These are phyloP conservation scores for Diadophis punctatus DNA, from an alignment of 2,113 vertebrate species.

Conservation along the genomic window DNA sequence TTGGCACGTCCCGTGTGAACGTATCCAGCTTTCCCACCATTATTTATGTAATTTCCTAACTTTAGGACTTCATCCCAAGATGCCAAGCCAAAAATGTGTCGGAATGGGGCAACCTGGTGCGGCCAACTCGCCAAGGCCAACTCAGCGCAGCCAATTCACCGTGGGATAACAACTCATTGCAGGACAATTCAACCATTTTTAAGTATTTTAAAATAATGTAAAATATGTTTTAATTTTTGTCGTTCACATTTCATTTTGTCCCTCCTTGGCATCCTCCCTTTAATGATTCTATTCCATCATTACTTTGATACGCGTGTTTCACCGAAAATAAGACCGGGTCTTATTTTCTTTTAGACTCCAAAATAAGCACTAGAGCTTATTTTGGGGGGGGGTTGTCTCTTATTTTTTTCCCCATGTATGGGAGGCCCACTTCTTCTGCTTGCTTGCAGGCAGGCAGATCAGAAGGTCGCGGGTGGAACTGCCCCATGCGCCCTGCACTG, in stretches of 20 bases:
- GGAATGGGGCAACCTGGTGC: no score
- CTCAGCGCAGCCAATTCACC: no score
- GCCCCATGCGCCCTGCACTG: no score
- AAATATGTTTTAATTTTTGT: not conserved
- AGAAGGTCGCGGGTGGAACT: no score
- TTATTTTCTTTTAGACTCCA: no score
- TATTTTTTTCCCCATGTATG: no score
- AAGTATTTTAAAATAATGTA: not conserved
- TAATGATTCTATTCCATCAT: not conserved
- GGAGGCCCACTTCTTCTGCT: no score
- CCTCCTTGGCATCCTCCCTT: not conserved
- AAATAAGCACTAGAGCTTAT: not conserved
- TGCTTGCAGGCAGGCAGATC: no score
- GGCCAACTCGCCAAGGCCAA: no score
- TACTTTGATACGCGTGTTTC: no score
- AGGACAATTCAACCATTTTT: not conserved
- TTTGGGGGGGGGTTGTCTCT: no score
- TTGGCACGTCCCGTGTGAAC: rapidly evolving
- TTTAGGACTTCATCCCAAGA: not conserved
- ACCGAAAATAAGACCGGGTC: not conserved
- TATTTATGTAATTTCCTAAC: not conserved
- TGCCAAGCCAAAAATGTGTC: not conserved
- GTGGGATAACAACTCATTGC: no score
- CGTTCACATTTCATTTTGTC: not conserved
- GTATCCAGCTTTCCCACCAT: not conserved